Conservation (phyloP, 2,888 invertebrate species). For the Ophioninae sp. region DNA sequence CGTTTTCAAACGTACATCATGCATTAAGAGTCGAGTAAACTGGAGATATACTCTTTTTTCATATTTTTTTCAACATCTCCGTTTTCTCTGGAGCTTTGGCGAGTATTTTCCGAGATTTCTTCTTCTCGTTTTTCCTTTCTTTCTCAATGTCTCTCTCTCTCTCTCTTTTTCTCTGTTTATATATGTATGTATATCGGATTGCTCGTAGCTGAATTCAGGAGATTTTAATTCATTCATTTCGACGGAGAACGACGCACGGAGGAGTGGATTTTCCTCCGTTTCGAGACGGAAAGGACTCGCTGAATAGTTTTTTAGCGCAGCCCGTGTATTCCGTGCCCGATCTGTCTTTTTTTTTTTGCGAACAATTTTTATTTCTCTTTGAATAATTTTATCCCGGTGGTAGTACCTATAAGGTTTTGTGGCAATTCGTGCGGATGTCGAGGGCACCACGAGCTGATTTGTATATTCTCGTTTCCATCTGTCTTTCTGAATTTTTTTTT, state of each 20-base stretch:
- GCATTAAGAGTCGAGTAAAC: not conserved
- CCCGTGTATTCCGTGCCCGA: not conserved
- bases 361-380: not conserved
- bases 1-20: slow-evolving; percentile 3
- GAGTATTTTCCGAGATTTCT: not conserved
- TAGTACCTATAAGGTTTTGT: not conserved
- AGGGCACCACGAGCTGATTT: not conserved
- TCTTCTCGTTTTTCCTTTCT: not conserved
- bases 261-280: not conserved
- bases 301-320: not conserved
- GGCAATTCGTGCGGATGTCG: not conserved
- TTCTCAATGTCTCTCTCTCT: not conserved
- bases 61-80: not conserved
- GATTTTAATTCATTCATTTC: not conserved
- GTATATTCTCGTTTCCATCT: not conserved
- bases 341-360: not conserved
- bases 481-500: too few species aligned
- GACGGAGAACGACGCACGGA: not conserved
- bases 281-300: not conserved
- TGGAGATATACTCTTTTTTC: not conserved
- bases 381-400: not conserved
- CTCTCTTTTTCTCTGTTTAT: not conserved
- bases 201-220: slow-evolving; percentile 39
- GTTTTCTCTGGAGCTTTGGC: not conserved
- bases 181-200: slow-evolving; percentile 16